phyloP scores from a whole-genome alignment of 2,797 vertebrate genomes.

The Scyliorhinus canicula region DNA sequence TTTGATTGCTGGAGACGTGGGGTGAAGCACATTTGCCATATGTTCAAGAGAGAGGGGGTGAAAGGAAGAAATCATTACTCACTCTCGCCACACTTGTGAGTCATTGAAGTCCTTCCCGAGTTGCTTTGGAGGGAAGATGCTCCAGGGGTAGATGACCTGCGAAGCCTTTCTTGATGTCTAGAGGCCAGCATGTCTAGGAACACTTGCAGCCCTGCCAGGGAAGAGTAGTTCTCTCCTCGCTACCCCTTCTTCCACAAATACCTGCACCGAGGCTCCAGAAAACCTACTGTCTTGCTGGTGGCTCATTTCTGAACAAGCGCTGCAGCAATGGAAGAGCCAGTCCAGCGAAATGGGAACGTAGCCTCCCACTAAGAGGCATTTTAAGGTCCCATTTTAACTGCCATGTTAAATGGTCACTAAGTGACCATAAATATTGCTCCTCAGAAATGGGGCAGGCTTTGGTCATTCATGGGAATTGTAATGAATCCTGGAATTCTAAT shows the following conservation, averaged over 20 bases:
- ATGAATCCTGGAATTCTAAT: neutral
- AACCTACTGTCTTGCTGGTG: neutral
- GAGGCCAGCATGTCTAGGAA: neutral
- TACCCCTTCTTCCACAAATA: neutral
- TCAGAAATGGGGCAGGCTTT: neutral
- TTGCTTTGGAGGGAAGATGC: neutral
- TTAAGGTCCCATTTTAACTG: neutral
- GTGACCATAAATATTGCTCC: neutral
- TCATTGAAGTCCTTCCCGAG: neutral
- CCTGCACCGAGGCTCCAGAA: neutral
- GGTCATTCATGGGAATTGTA: neutral
- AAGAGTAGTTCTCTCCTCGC: neutral
- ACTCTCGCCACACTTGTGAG: neutral
- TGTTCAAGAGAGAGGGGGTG: neutral
- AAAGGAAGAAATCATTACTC: neutral
- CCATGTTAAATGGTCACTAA: neutral
- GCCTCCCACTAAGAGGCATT: neutral
- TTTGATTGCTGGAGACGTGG: neutral
- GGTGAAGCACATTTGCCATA: neutral
- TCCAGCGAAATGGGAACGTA: neutral
- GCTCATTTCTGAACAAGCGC: neutral
- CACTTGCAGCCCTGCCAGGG: neutral
- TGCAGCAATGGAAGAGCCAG: neutral
- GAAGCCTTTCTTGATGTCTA: neutral
- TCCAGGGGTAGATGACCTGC: neutral